Evolutionary conservation across 2,797 vertebrate genomes (phyloP).

Genomic region (Esox lucius): DNA sequence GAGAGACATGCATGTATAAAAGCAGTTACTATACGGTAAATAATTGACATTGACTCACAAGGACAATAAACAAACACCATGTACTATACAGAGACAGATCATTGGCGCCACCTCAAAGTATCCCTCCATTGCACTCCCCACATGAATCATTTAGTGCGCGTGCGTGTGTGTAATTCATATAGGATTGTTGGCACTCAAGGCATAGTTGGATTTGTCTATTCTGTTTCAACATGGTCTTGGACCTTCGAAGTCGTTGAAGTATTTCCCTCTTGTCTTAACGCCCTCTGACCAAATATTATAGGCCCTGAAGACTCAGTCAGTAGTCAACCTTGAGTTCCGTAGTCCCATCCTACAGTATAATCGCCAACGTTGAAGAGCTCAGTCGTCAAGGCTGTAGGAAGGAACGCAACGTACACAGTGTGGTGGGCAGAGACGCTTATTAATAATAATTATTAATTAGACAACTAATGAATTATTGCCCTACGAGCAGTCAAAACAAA

Average conservation of each 20-base stretch:
- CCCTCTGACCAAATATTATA: neutral
- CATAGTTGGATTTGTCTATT: conserved; percentile 29
- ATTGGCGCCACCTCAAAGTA: conserved; percentile 7
- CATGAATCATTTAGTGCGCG: neutral
- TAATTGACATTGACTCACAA: conserved; percentile 27
- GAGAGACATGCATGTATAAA: conserved; percentile 10
- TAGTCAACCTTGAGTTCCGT: no score
- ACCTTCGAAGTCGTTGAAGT: conserved; percentile 27
- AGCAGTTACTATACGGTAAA: conserved; percentile 16
- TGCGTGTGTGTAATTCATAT: neutral
- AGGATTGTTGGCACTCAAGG: neutral
- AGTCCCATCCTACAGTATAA: no score
- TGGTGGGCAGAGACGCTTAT: neutral
- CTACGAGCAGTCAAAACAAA: no score
- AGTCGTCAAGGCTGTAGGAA: neutral
- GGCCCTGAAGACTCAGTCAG: no score
- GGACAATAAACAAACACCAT: conserved; percentile 16
- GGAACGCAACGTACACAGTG: neutral
- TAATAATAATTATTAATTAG: no score
- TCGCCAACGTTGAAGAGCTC: neutral
- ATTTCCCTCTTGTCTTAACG: conserved; percentile 26
- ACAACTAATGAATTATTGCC: no score
- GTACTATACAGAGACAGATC: neutral
- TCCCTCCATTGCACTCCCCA: conserved; percentile 7
- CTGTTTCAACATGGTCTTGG: conserved; percentile 23